These are phyloP conservation scores for Thryonomys swinderianus DNA, from an alignment of 2,113 vertebrate species.

Conservation along the genomic window DNA sequence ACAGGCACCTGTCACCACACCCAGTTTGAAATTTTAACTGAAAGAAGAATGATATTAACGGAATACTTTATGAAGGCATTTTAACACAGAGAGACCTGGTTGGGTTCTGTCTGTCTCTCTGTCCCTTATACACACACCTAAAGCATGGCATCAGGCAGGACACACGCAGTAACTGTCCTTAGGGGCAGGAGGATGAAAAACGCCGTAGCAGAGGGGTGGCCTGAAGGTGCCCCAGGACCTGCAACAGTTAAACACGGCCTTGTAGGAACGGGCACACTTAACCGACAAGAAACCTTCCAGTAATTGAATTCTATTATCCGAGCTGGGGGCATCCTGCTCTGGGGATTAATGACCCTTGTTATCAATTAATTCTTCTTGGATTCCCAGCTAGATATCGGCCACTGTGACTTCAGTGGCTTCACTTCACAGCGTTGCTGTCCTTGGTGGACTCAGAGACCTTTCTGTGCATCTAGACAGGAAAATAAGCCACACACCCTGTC, in stretches of 20 bases:
- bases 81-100: not conserved
- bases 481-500: not conserved
- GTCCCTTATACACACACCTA: not conserved
- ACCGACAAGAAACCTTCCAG: conserved; percentile 47
- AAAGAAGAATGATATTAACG: not conserved
- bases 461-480: not conserved
- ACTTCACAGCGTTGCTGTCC: not conserved
- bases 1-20: not conserved
- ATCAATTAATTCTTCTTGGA: conserved; percentile 73
- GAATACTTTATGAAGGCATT: not conserved
- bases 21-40: not conserved
- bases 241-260: conserved; percentile 29
- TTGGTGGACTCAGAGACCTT: not conserved
- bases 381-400: conserved; percentile 13
- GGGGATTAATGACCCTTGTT: conserved; percentile 70
- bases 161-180: not conserved
- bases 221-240: not conserved
- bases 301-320: conserved; percentile 74
- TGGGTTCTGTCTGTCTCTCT: not conserved
- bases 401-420: not conserved
- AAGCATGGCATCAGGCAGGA: not conserved
- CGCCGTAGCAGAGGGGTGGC: not conserved
- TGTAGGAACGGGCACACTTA: conserved; percentile 46
- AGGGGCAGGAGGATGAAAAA: not conserved
- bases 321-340: conserved; percentile 61